phyloP scores from a whole-genome alignment of 2,888 invertebrate genomes.

The Mantis religiosa region DNA sequence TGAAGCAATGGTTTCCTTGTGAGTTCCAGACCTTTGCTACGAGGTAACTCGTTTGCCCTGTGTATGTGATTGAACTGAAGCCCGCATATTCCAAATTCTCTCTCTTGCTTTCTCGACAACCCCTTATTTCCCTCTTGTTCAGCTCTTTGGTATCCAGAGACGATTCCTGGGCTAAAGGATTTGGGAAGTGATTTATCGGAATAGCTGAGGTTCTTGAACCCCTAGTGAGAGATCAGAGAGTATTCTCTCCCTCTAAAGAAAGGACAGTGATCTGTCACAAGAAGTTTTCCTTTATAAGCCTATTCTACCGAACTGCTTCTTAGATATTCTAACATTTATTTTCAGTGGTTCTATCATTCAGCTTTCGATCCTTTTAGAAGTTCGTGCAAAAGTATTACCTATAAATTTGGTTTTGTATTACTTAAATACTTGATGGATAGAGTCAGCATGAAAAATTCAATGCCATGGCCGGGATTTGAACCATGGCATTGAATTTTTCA shows the following conservation, averaged over 20 bases:
- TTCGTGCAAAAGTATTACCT: too few relatives aligned
- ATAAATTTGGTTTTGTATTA: too few relatives aligned
- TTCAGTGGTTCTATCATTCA: too few relatives aligned
- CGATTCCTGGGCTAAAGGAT: conserved; percentile 26
- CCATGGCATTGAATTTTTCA: too few relatives aligned
- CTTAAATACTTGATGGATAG: too few relatives aligned
- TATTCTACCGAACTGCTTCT: background rate
- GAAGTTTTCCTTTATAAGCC: background rate
- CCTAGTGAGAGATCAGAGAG: background rate
- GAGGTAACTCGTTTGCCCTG: background rate
- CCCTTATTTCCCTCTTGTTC: background rate
- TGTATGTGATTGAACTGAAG: conserved; percentile 27
- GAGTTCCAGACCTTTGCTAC: background rate
- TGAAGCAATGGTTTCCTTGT: background rate
- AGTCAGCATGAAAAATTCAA: too few relatives aligned
- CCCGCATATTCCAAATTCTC: conserved; percentile 28
- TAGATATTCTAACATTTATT: background rate
- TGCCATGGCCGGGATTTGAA: too few relatives aligned
- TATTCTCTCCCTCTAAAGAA: background rate
- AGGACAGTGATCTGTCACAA: background rate
- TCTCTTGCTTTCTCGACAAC: background rate
- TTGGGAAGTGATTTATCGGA: conserved; percentile 27
- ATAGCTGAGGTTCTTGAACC: background rate
- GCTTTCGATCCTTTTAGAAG: too few relatives aligned
- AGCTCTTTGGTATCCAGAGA: conserved; percentile 24